Base-by-base conservation (phyloP, 92 coral and sea anemone genomes). In the Heliopora coerulea region DNA sequence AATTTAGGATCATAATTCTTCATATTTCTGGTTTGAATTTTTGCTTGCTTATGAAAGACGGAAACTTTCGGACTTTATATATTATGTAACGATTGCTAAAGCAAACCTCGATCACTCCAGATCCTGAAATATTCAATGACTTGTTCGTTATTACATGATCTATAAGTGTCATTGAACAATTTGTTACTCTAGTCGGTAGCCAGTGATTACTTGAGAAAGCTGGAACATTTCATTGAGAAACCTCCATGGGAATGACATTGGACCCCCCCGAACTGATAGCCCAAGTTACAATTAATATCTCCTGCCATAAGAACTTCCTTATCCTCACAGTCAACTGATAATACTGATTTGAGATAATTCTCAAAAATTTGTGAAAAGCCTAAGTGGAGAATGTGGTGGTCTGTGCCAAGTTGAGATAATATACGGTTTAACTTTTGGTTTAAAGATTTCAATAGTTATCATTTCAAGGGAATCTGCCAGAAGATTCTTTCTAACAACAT, bases 81-180 rank as follows among this genome's bases (percentile, higher is more conserved):
- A 74, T 74, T 19, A 74, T 26, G 20, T 74, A 54, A 46, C 63
- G 82, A 40, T 78, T 74, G 21, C 82, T 78, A 42, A 78, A 63
- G 20, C 61, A 26, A 42, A 42, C 59, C 29, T 49, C 65, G 21
- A 63, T 27, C 49, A 78, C 59, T 20, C 82, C 82, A 49, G 82
- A 78, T 40, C 32, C 56, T n/a, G 42, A 31, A 27, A 78, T 49
- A 8, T 78, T 78, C 62, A 65, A 50, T 56, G 49, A 76, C 11
- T 54, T 39, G 42, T 65, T 64, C 25, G 66, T 65, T 49, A 66
- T 49, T 10, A 65, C 50, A 59, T 65, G 82, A 33, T 78, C 82
- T 40, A 78, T 78, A 12, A 78, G 34, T 1, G 75, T 63, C 32
- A 28, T 54, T 26, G 82, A 63, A n/a, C 31, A 50, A 24, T 49